These are phyloP conservation scores for Geothlypis trichas DNA, from an alignment of 2,113 vertebrate genomes.

Conservation along the genomic window DNA sequence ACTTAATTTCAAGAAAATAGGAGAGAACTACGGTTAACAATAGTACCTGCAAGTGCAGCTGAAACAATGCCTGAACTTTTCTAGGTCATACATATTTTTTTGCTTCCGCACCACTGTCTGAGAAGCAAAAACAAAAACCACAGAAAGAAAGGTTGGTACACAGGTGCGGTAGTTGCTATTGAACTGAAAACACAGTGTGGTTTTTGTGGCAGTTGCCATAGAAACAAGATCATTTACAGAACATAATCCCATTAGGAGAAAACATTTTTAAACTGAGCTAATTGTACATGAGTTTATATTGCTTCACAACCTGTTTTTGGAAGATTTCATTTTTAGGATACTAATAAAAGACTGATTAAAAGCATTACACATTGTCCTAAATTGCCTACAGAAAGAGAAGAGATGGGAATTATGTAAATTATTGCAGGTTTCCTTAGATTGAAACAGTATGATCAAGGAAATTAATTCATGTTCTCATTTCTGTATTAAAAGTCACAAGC, in stretches of 20 bases:
- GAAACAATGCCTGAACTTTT: slow-evolving; percentile 48
- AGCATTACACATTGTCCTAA: slow-evolving; percentile 54
- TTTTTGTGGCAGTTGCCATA: slow-evolving; percentile 73
- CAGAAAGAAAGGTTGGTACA: slow-evolving; percentile 50
- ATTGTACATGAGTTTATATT: slow-evolving; percentile 73
- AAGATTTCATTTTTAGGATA: slow-evolving; percentile 59
- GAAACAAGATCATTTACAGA: slow-evolving; percentile 75
- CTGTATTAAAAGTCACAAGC: background rate
- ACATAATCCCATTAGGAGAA: slow-evolving; percentile 74
- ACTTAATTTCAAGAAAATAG: background rate
- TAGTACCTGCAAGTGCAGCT: background rate
- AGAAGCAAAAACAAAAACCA: slow-evolving; percentile 36
- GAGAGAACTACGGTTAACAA: background rate
- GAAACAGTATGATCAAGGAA: background rate
- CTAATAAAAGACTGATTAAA: slow-evolving; percentile 65
- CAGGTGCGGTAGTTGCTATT: slow-evolving; percentile 71
- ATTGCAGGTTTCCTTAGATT: slow-evolving; percentile 33
- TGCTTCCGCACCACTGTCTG: background rate
- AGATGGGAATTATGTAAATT: slow-evolving; percentile 62
- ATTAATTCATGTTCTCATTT: slow-evolving; percentile 33
- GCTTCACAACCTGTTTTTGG: slow-evolving; percentile 67
- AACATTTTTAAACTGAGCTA: slow-evolving; percentile 71
- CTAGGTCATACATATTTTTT: slow-evolving; percentile 18
- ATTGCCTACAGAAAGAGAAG: slow-evolving; percentile 48
- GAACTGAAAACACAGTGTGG: slow-evolving; percentile 55